phyloP scores from a whole-genome alignment of 2,888 invertebrate genomes.

The Xestia ashworthii region DNA sequence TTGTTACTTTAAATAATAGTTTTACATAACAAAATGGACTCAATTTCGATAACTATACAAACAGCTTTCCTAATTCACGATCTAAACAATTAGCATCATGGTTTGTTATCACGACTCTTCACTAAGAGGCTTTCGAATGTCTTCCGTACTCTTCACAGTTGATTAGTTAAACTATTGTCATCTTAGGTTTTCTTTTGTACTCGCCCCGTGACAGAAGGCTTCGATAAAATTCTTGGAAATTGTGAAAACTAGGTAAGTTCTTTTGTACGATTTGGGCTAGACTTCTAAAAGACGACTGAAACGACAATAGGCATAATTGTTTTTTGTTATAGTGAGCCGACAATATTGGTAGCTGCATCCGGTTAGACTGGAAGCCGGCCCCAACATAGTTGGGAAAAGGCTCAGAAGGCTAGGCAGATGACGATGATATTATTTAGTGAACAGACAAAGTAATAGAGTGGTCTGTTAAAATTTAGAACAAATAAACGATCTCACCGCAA shows the following conservation, averaged over 20 bases:
- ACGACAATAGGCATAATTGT: background rate
- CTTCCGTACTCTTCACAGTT: slow-evolving; percentile 45
- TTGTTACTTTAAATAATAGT: slow-evolving; percentile 25
- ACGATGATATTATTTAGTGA: too few relatives aligned
- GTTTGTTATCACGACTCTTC: slow-evolving; percentile 42
- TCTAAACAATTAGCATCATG: slow-evolving; percentile 40
- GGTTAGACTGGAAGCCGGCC: too few relatives aligned
- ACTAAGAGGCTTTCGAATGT: slow-evolving; percentile 41
- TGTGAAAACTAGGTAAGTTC: slow-evolving; percentile 26
- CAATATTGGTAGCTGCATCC: background rate
- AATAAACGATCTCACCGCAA: background rate
- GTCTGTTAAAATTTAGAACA: background rate
- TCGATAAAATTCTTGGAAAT: slow-evolving; percentile 16
- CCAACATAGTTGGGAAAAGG: too few relatives aligned
- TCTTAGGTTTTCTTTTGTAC: slow-evolving; percentile 35
- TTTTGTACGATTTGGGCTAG: slow-evolving; percentile 38
- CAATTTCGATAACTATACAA: slow-evolving; percentile 16
- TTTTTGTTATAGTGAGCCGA: background rate
- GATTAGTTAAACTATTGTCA: slow-evolving; percentile 22
- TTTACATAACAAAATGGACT: slow-evolving; percentile 41
- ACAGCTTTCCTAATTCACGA: slow-evolving; percentile 54
- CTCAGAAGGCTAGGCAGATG: too few relatives aligned
- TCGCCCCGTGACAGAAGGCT: slow-evolving; percentile 9
- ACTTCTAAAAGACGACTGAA: slow-evolving; percentile 18
- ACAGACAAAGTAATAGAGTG: background rate